Conservation (phyloP, 2,797 vertebrate species). For the Chaenodraco wilsoni region DNA sequence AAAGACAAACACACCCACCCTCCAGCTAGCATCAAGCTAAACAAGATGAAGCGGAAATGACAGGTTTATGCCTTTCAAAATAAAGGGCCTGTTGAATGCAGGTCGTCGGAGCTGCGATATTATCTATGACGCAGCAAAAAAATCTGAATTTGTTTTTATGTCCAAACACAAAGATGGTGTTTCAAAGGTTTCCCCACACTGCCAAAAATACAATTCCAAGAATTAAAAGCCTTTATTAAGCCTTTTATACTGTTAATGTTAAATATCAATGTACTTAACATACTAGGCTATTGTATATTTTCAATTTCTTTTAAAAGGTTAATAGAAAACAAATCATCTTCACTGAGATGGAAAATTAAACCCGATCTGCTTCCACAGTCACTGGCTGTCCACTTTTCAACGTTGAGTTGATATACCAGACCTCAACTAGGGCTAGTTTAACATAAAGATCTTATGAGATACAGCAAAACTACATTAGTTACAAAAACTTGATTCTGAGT, state of each 20-base stretch:
- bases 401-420: background rate
- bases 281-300: background rate
- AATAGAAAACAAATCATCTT: background rate
- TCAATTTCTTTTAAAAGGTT: too few species aligned
- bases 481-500: too few species aligned
- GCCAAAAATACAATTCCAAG: too few species aligned
- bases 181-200: background rate
- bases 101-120: background rate
- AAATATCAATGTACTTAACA: too few species aligned
- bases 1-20: conserved; percentile 53
- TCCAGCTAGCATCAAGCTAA: conserved; percentile 11
- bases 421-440: background rate
- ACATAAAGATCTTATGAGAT: background rate
- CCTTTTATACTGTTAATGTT: background rate
- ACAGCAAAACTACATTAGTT: too few species aligned
- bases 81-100: conserved; percentile 3
- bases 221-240: background rate
- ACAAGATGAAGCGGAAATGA: background rate
- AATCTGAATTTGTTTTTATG: background rate
- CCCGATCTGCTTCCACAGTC: background rate
- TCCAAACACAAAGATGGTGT: background rate
- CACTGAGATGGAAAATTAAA: background rate
- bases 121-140: background rate
- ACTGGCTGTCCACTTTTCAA: background rate
- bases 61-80: background rate